Base-by-base conservation (phyloP, 2,797 vertebrate genomes). In the Cirrhinus mrigala region DNA sequence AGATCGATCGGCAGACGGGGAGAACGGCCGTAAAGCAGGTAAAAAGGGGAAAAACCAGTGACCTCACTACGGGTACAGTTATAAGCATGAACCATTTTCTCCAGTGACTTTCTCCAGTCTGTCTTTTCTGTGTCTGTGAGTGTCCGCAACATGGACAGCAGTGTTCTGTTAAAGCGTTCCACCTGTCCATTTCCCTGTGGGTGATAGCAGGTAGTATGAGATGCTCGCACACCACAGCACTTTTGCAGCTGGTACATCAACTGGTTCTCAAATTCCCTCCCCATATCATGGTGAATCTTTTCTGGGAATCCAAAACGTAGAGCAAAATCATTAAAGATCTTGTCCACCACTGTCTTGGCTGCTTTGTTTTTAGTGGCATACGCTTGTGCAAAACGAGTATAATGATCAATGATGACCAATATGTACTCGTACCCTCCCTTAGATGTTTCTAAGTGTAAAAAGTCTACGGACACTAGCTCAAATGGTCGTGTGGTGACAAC, bases 281-380 rank as follows among this genome's bases (percentile, higher is more conserved):
- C 78, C 12, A 78, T 78, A 22, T 88, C 82, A 29, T 88, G 84
- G 15, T 89, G 88, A 1, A 85, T n/a, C 46, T 44, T 85, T 10
- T 71, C 54, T 29, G 70, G 87, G 16, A 90, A 90, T 3, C 81
- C 87, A 7, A 90, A 88, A 10, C 56, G 82, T 6, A 87, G 6
- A 1, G 71, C 79, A 68, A 87, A 90, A 22, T 90, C 86, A 11
- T 77, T 44, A 73, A 87, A 89, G 3, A 89, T 29, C n/a, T 89
- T 89, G 1, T 89, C 89, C 14, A 82, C 86, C 2, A 68, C 85
- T 2, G 85, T 88, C n/a, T 90, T 89, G 15, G 89, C 82, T 27
- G 24, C 27, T 16, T 27, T 74, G n/a, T 50, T 74, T 9, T 7
- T 77, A 3, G 80, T 82, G 1, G 87, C 66, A 56, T 89, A 86